These are phyloP conservation scores for Micoletzkya japonica DNA, from an alignment of 2,888 invertebrate species.

Conservation along the genomic window DNA sequence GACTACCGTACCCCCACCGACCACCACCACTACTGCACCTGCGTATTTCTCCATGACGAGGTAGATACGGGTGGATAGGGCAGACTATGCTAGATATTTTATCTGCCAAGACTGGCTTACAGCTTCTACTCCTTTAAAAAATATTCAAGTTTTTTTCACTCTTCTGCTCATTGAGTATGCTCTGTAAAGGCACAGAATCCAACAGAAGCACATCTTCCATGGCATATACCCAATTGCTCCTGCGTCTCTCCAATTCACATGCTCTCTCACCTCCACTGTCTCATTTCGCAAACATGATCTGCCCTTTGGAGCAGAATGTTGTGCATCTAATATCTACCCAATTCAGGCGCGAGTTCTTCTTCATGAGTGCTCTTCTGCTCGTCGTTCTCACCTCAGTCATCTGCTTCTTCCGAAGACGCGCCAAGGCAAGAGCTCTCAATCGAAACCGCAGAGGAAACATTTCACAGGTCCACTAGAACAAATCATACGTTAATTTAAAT, in stretches of 20 bases:
- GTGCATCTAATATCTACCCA: neutral
- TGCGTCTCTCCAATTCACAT: no score
- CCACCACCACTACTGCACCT: conserved; percentile 1
- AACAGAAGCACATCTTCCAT: no score
- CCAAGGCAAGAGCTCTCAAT: conserved; percentile 1
- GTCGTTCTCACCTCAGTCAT: conserved; percentile 12
- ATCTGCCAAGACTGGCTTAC: no score
- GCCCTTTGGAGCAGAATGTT: no score
- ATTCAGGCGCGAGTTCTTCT: conserved; percentile 9
- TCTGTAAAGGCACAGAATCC: no score
- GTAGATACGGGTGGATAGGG: neutral
- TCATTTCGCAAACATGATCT: no score
- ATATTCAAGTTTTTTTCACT: no score
- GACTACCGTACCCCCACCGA: neutral
- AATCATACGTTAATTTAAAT: no score
- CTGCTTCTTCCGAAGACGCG: conserved; percentile 20
- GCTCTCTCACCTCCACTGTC: no score
- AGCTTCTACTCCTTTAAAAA: no score
- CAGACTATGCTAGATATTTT: neutral
- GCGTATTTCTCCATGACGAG: conserved; percentile 10
- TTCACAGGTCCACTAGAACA: conserved; percentile 21
- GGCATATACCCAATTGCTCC: no score
- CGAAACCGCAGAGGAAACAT: conserved; percentile 25
- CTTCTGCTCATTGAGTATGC: no score
- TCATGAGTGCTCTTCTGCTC: neutral